These are phyloP conservation scores for Australoheros facetus DNA, from an alignment of 2,797 vertebrate genomes.

Conservation along the genomic window DNA sequence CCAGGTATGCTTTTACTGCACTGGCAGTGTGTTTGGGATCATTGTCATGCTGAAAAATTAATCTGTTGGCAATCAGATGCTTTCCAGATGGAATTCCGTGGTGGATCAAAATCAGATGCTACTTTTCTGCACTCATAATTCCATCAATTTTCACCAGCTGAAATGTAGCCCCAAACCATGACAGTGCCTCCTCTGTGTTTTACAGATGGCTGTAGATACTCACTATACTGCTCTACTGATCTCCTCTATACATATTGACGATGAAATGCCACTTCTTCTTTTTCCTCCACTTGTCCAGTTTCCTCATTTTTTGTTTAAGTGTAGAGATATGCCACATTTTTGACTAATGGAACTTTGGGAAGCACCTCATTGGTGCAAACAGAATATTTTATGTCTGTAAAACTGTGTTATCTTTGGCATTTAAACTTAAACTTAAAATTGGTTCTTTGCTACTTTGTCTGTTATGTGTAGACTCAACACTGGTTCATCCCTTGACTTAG, in stretches of 20 bases:
- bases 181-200: background rate
- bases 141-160: background rate
- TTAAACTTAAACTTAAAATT: background rate
- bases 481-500: no score
- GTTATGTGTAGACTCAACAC: no score
- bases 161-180: background rate
- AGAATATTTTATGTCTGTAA: fast-evolving
- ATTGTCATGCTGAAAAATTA: background rate
- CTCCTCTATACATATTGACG: background rate
- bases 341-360: no score
- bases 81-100: background rate
- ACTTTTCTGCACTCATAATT: background rate
- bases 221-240: background rate
- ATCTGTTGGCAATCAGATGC: background rate
- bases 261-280: no score
- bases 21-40: background rate
- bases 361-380: no score
- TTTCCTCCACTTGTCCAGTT: background rate
- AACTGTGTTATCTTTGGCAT: no score
- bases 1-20: background rate
- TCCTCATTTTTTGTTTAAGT: background rate
- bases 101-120: background rate
- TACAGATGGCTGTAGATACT: background rate
- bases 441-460: background rate
- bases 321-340: no score